Evolutionary conservation across 1,140 invertebrate genomes (phyloP).

Genomic region (Drosophila ambigua): DNA sequence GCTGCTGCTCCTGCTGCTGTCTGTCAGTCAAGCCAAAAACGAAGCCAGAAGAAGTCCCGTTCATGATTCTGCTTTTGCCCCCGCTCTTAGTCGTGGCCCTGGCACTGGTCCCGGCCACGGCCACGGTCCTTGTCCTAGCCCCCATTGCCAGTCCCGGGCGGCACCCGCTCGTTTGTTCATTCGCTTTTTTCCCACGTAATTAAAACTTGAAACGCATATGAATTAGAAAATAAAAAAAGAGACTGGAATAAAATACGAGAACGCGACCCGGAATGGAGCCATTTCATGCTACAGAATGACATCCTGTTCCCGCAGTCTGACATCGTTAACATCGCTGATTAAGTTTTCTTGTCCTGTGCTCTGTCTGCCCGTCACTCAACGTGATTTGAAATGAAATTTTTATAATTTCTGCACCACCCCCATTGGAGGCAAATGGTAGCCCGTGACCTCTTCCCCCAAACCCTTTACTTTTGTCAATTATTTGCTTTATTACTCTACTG

Average conservation of each 20-base stretch:
- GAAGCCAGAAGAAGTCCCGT: slow-evolving; percentile 37
- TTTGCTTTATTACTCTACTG: slow-evolving; percentile 41
- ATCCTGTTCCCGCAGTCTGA: slow-evolving; percentile 61
- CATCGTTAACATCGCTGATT: slow-evolving; percentile 82
- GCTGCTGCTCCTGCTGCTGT: slow-evolving; percentile 24
- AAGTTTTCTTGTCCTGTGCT: slow-evolving; percentile 78
- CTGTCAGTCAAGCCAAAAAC: slow-evolving; percentile 68
- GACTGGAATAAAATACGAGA: slow-evolving; percentile 56
- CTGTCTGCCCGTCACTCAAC: slow-evolving; percentile 68
- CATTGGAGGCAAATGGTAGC: slow-evolving; percentile 10
- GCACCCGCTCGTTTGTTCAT: slow-evolving; percentile 57
- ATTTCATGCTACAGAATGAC: slow-evolving; percentile 59
- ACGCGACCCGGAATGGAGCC: slow-evolving; percentile 59
- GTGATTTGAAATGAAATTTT: slow-evolving; percentile 80
- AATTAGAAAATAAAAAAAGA: slow-evolving; percentile 69
- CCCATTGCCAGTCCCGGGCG: too few species aligned
- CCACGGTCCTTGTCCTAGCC: not conserved
- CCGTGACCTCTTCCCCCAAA: slow-evolving; percentile 15
- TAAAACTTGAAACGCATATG: slow-evolving; percentile 83
- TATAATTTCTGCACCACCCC: slow-evolving; percentile 51
- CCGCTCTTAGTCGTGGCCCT: slow-evolving; percentile 23
- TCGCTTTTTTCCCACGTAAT: slow-evolving; percentile 74
- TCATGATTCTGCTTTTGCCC: slow-evolving; percentile 18
- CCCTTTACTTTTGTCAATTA: slow-evolving; percentile 41
- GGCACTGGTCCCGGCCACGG: slow-evolving; percentile 19